Base-by-base conservation (phyloP, 1,140 invertebrate genomes). In the Drosophila elegans region DNA sequence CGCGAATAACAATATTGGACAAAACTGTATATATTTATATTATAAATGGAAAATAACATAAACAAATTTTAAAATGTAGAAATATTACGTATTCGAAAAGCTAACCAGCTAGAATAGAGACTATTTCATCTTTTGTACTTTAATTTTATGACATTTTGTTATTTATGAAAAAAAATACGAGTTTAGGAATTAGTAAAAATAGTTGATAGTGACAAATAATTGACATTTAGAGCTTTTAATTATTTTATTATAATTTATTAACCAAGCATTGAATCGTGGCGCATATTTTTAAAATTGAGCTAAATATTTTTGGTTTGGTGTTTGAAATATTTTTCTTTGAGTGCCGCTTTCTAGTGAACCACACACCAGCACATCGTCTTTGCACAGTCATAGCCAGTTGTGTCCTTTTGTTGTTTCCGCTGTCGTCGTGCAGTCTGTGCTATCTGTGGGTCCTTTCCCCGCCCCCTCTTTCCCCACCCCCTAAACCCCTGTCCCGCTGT, bases 321-420 rank as follows among this genome's bases (percentile, higher is more conserved):
- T 16, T 16, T 5, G 6, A 0, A 4, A 48, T 32, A 25, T 3
- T 27, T 67, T 67, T 68, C 46, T 53, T 9, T 4, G 16, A 68
- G 64, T 68, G 60, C 11, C 7, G 6, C 44, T 29, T 52, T 69
- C 63, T 48, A 48, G 66, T 48, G 66, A 48, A 44, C 61, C 66
- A 67, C 61, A 68, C 62, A 67, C 66, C 64, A 57, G 66, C 42
- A 48, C 54, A 48, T 71, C 67, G 44, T 49, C 67, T 71, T 71
- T 49, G 67, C 67, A 71, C 66, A 72, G 68, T 72, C 68, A 72
- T 71, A 64, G 74, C 74, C 83, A 83, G 62, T 83, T 86, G 75
- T 86, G 83, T 88, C 83, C 83, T 82, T 86, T 86, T 88, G 83
- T 82, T 88, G 76, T 77, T 86, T 86, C 83, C 83, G 83, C 60